Conservation (phyloP, 1,140 invertebrate species). For the Rhagoletis zephyria region DNA sequence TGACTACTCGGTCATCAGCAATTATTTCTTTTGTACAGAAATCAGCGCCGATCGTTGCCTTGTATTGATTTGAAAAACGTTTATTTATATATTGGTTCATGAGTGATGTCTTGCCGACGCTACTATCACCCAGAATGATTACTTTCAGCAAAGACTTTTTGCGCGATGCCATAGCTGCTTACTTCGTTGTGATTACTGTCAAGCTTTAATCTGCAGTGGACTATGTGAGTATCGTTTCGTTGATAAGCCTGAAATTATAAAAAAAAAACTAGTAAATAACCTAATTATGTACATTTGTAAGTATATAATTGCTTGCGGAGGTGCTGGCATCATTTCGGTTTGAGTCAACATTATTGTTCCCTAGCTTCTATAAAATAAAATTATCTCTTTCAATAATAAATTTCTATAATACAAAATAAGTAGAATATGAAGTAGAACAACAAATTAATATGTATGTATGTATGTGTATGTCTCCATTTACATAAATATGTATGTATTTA, state of each 20-base stretch:
- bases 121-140: conserved; percentile 97
- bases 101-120: conserved; percentile 99
- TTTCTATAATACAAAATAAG: too few relatives aligned
- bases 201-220: background rate
- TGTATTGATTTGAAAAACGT: conserved; percentile 99
- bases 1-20: conserved; percentile 97
- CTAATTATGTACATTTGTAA: background rate
- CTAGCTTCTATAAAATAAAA: too few relatives aligned
- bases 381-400: too few relatives aligned
- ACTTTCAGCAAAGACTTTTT: conserved; percentile 98
- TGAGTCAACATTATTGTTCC: background rate
- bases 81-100: conserved; percentile 99
- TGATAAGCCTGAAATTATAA: conserved; percentile 24
- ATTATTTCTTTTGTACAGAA: conserved; percentile 99
- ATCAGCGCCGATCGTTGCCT: conserved; percentile 99
- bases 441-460: too few relatives aligned
- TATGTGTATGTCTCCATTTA: too few relatives aligned
- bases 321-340: too few relatives aligned
- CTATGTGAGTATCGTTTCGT: background rate
- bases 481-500: too few relatives aligned
- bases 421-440: too few relatives aligned
- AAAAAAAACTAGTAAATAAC: background rate
- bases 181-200: conserved; percentile 15
- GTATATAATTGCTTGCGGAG: too few relatives aligned
- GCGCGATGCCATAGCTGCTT: conserved; percentile 85